A percentile compares a stretch with the other conserved stretches of the same genome.
These are phyloP conservation scores for Beroe forskalii DNA, from an alignment of 37 sponge, comb jelly and placozoan species.

Conservation along the genomic window DNA sequence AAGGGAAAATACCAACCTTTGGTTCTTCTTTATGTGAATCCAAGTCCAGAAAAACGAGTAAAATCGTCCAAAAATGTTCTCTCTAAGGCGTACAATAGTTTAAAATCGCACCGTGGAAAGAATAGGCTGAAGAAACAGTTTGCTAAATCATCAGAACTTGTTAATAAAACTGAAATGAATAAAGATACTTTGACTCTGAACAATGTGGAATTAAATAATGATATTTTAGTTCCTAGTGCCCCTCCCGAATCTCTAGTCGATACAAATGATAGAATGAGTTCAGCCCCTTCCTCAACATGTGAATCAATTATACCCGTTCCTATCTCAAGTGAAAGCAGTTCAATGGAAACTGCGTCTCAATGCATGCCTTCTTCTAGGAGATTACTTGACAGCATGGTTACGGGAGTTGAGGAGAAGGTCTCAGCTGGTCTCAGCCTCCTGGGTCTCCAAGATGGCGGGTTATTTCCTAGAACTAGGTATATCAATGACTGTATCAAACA, in stretches of 20 bases:
- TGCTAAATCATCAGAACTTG: neutral
- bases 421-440: neutral
- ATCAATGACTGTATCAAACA: constrained; percentile 58
- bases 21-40: constrained; percentile 30
- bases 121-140: neutral
- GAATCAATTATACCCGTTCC: neutral
- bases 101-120: neutral
- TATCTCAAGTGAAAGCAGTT: neutral
- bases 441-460: constrained; percentile 31
- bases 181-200: neutral
- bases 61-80: neutral
- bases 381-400: constrained; percentile 10
- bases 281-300: neutral
- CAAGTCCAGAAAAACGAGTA: neutral
- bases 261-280: too few species aligned
- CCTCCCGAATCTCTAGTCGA: too few species aligned
- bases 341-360: neutral
- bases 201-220: neutral
- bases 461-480: neutral
- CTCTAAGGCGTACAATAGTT: neutral
- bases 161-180: neutral
- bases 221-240: neutral
- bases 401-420: constrained; percentile 17
- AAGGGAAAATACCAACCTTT: constrained; percentile 60
- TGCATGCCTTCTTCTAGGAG: neutral